phyloP scores from a whole-genome alignment of 2,113 vertebrate species.

The Orycteropus afer region DNA sequence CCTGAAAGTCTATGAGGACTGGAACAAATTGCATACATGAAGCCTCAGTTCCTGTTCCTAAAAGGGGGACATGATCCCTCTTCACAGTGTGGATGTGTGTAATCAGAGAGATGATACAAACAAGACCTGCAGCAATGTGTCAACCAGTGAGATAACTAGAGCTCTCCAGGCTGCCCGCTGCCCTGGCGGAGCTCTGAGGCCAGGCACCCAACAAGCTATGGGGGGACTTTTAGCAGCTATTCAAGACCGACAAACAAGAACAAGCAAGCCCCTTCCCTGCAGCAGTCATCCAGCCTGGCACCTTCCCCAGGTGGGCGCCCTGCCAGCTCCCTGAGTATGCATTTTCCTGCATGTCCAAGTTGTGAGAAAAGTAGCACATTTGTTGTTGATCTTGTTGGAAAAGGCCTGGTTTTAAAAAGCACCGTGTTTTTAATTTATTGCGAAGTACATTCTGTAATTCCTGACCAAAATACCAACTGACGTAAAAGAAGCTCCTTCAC shows the following conservation, averaged over 20 bases:
- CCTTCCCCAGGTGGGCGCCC: conserved; percentile 67
- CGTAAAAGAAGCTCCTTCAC: conserved; percentile 77
- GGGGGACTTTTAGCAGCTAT: conserved; percentile 76
- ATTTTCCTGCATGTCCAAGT: conserved; percentile 83
- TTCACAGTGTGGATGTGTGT: background rate
- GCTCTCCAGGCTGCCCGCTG: background rate
- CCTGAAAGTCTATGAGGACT: background rate
- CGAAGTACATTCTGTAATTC: conserved; percentile 85
- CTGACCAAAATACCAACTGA: conserved; percentile 85
- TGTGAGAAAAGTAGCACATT: conserved; percentile 82
- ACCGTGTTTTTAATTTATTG: conserved; percentile 75
- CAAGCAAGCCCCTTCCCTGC: background rate
- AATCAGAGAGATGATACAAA: background rate
- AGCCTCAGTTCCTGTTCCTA: background rate
- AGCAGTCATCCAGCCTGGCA: conserved; percentile 74
- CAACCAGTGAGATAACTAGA: background rate
- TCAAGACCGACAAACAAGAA: conserved; percentile 55
- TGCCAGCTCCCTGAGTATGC: conserved; percentile 84
- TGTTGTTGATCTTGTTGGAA: conserved; percentile 65
- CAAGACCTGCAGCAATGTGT: background rate
- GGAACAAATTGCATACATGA: background rate
- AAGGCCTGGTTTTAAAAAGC: conserved; percentile 51
- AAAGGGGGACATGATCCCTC: background rate
- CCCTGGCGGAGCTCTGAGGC: background rate
- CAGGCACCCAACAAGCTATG: background rate